Evolutionary conservation across 2,888 invertebrate species (phyloP).

Genomic region (Phorcus lineatus): DNA sequence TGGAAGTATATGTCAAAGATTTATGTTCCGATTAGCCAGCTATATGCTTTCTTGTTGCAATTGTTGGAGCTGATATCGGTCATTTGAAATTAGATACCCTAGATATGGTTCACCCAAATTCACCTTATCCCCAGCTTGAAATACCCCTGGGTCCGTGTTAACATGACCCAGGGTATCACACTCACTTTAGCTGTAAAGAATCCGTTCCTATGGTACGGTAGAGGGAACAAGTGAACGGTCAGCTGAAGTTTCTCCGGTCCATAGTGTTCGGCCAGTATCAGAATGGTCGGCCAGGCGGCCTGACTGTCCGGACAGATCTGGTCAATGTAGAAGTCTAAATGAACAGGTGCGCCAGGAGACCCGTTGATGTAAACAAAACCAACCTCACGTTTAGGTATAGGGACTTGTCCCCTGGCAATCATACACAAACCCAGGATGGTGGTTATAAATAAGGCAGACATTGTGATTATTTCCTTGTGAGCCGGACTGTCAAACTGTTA

Average conservation of each 20-base stretch:
- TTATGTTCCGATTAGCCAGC: too few species aligned
- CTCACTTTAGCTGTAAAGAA: slow-evolving; percentile 61
- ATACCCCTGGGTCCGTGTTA: too few species aligned
- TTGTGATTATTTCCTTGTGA: neutral
- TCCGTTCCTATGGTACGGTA: slow-evolving; percentile 68
- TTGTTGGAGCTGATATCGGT: too few species aligned
- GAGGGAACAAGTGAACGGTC: slow-evolving; percentile 60
- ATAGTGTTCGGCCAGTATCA: slow-evolving; percentile 60
- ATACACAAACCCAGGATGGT: neutral
- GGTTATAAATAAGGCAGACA: neutral
- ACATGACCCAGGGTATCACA: too few species aligned
- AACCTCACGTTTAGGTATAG: slow-evolving; percentile 56
- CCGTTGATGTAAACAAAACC: slow-evolving; percentile 59
- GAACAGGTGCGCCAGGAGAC: slow-evolving; percentile 47
- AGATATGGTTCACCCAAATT: too few species aligned
- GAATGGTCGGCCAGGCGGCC: slow-evolving; percentile 51
- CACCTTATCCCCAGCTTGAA: too few species aligned
- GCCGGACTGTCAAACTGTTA: neutral
- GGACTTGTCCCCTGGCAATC: slow-evolving; percentile 36
- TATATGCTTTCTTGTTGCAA: too few species aligned
- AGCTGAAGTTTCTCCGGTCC: slow-evolving; percentile 51
- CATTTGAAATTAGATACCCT: too few species aligned
- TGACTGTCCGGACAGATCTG: slow-evolving; percentile 64
- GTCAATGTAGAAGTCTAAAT: slow-evolving; percentile 63
- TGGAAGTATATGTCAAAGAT: too few species aligned